Conservation (phyloP, 2,797 vertebrate genomes). For the Poliocrania exsul region DNA sequence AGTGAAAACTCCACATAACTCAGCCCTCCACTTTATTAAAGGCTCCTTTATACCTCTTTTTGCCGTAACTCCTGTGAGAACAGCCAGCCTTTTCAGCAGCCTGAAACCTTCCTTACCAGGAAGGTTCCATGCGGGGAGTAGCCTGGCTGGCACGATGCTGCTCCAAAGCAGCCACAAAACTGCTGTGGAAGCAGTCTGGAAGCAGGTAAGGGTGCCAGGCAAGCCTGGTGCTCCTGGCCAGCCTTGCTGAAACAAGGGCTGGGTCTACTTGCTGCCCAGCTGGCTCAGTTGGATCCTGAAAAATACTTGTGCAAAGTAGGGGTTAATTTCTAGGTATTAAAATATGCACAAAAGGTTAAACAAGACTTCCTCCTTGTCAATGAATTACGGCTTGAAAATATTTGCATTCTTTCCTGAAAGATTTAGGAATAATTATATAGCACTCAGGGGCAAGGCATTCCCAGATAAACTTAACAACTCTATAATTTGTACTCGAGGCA, state of each 20-base stretch:
- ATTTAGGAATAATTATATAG: slow-evolving; percentile 75
- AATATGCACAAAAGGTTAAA: slow-evolving; percentile 57
- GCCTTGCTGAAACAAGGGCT: neutral
- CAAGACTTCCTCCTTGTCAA: slow-evolving; percentile 64
- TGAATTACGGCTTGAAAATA: slow-evolving; percentile 71
- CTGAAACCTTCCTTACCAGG: neutral
- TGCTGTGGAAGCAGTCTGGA: neutral
- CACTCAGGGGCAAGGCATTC: slow-evolving; percentile 67
- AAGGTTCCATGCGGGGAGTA: neutral
- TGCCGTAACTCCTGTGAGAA: neutral
- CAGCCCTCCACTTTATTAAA: neutral
- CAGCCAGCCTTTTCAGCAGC: slow-evolving; percentile 61
- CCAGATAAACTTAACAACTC: slow-evolving; percentile 72
- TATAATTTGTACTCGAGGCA: slow-evolving; percentile 73
- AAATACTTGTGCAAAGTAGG: neutral
- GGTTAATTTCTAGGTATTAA: slow-evolving; percentile 59
- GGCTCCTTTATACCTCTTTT: slow-evolving; percentile 41
- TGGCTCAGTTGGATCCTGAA: neutral
- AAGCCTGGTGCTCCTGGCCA: neutral
- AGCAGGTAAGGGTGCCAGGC: accelerated
- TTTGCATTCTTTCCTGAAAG: slow-evolving; percentile 76
- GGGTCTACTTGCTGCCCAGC: accelerated
- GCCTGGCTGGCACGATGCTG: neutral
- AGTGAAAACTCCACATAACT: neutral
- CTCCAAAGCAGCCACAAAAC: neutral